Percentiles rank a stretch among this genome's conserved stretches.
phyloP scores from a whole-genome alignment of 1,140 invertebrate genomes.

The Drosophila hydei region DNA sequence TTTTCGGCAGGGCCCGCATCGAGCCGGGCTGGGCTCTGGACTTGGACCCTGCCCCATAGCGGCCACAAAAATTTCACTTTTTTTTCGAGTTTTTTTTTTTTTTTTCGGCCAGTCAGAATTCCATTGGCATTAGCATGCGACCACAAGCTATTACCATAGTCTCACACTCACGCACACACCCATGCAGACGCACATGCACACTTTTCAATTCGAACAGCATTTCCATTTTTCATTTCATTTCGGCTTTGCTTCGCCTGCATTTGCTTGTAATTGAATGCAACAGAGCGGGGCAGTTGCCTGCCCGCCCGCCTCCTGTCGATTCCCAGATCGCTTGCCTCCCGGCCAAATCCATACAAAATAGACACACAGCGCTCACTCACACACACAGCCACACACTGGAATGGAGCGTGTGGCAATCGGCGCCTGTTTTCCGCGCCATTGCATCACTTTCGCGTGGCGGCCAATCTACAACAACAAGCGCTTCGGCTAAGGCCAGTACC shows the following conservation, averaged over 20 bases:
- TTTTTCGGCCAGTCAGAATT: slow-evolving; percentile 26
- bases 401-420: slow-evolving; percentile 42
- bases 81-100: neutral
- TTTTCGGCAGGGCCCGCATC: slow-evolving; percentile 50
- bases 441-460: slow-evolving; percentile 32
- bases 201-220: slow-evolving; percentile 23
- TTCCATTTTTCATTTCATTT: slow-evolving; percentile 40
- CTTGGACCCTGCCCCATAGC: slow-evolving; percentile 23
- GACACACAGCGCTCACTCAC: slow-evolving; percentile 11
- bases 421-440: slow-evolving; percentile 54
- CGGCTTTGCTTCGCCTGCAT: slow-evolving; percentile 14
- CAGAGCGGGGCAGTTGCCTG: slow-evolving; percentile 5
- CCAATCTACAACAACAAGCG: slow-evolving; percentile 24
- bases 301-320: neutral
- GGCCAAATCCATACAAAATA: slow-evolving; percentile 42
- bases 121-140: slow-evolving; percentile 17
- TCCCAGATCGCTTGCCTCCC: slow-evolving; percentile 13
- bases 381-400: slow-evolving; percentile 9
- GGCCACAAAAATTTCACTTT: slow-evolving; percentile 56
- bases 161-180: slow-evolving; percentile 9
- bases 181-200: neutral
- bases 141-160: slow-evolving; percentile 21
- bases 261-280: slow-evolving; percentile 45
- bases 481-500: slow-evolving; percentile 30
- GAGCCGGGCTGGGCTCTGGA: slow-evolving; percentile 17